Evolutionary conservation across 2,888 invertebrate species (phyloP), one percentile per base, ranked within the genome.

Genomic region (Tethea ocularis): DNA sequence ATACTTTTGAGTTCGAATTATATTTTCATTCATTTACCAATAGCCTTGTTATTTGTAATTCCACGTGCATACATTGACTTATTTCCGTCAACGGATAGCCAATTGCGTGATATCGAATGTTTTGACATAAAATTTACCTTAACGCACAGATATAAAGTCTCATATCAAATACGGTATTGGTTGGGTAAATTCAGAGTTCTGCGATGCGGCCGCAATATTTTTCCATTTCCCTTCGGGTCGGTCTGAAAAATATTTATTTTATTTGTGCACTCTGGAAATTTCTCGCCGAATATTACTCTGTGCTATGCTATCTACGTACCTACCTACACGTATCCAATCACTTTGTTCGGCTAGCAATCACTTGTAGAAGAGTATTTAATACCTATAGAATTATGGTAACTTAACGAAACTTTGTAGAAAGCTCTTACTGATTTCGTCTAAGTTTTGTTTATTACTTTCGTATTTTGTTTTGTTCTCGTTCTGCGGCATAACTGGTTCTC

Each of bases 31-130:
- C 55, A 67, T 66, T 68, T 69, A 66, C 67, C 68, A 60, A 71
- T 38, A 38, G 69, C 67, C 68, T 64, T 68, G 64, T 66, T 62
- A 75, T 73, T 70, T 62, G 58, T 58, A 63, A 78, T 78, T 74
- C 69, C 68, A 73, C 67, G 69, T 70, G 77, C 68, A 76, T 66
- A 72, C 59, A 58, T 64, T 62, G 69, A 71, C 68, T 77, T 81
- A 80, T 80, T 80, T 80, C 79, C 80, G 75, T 71, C 78, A 72
- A 72, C 79, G 75, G 64, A 61, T 68, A 63, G 52, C 70, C 71
- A 74, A 73, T 77, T 72, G 68, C 60, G 65, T 61, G 58, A 62
- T 41, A 60, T 66, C 63, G 61, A 68, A 64, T 70, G 67, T 70
- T 29, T 60, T 52, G 55, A 51, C 56, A 51, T 55, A 74, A 58